Percentiles rank a stretch among this genome's conserved stretches.
phyloP scores from a whole-genome alignment of 2,113 vertebrate genomes.

The Prochilodus magdalenae region DNA sequence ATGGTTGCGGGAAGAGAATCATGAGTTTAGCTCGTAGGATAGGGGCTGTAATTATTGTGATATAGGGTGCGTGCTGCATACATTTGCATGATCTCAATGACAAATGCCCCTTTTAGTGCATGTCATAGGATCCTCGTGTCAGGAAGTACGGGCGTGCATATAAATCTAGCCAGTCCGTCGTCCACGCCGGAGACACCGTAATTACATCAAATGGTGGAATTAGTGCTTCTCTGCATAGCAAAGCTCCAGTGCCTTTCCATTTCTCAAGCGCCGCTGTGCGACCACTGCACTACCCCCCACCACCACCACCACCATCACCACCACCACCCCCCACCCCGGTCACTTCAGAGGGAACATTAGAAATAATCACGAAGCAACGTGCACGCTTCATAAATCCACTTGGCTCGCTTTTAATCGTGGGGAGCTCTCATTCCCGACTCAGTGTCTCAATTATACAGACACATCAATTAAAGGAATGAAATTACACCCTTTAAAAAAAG shows the following conservation, averaged over 20 bases:
- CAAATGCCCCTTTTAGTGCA: slow-evolving; percentile 59
- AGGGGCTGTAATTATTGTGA: slow-evolving; percentile 59
- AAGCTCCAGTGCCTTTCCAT: slow-evolving; percentile 62
- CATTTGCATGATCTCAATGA: slow-evolving; percentile 64
- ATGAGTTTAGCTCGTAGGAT: slow-evolving; percentile 48
- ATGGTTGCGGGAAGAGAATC: slow-evolving; percentile 30
- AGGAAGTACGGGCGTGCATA: slow-evolving; percentile 50
- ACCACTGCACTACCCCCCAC: not conserved
- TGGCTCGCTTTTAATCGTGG: slow-evolving; percentile 16
- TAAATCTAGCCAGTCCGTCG: slow-evolving; percentile 68
- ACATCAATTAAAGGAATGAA: slow-evolving; percentile 25
- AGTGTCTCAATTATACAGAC: slow-evolving; percentile 11
- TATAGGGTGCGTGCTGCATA: slow-evolving; percentile 56
- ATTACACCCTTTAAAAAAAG: not conserved
- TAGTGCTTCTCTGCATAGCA: slow-evolving; percentile 71
- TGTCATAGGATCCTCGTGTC: slow-evolving; percentile 43
- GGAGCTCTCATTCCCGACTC: not conserved
- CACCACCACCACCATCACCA: not conserved
- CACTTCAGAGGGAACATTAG: slow-evolving; percentile 42
- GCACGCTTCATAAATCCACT: slow-evolving; percentile 51
- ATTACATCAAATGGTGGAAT: slow-evolving; percentile 79
- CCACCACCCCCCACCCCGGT: not conserved
- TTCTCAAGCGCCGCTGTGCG: slow-evolving; percentile 39
- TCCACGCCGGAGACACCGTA: slow-evolving; percentile 63
- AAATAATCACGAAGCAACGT: slow-evolving; percentile 22